Evolutionary conservation across 2,113 vertebrate genomes (phyloP).

Genomic region (Neoarius graeffei): DNA sequence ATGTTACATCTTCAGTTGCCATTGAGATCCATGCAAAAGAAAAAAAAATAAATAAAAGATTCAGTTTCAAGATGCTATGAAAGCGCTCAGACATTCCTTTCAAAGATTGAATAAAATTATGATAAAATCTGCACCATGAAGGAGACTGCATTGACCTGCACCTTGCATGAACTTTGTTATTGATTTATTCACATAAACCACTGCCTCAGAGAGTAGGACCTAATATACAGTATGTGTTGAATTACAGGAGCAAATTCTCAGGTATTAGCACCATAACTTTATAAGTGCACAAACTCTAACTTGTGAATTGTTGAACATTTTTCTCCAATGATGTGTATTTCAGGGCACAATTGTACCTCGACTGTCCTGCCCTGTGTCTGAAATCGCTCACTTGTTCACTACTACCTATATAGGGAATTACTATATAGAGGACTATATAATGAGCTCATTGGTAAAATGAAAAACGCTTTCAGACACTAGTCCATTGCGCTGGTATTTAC

Average conservation of each 20-base stretch:
- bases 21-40: not conserved
- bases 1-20: not conserved
- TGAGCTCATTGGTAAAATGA: too few species aligned
- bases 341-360: not conserved
- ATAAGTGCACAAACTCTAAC: not conserved
- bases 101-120: not conserved
- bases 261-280: not conserved
- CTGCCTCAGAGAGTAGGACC: not conserved
- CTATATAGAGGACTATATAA: too few species aligned
- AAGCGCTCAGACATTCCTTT: not conserved
- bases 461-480: too few species aligned
- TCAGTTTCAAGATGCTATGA: not conserved
- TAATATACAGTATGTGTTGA: constrained; percentile 3
- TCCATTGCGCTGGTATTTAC: too few species aligned
- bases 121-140: not conserved
- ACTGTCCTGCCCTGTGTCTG: not conserved
- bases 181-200: not conserved
- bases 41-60: not conserved
- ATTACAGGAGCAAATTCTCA: not conserved
- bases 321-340: not conserved
- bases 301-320: not conserved
- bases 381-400: too few species aligned
- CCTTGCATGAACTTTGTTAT: not conserved
- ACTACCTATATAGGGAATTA: too few species aligned
- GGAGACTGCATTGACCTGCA: not conserved